Evolutionary conservation across 2,797 vertebrate species (phyloP).

Genomic region (Phrynocephalus guinanensis): DNA sequence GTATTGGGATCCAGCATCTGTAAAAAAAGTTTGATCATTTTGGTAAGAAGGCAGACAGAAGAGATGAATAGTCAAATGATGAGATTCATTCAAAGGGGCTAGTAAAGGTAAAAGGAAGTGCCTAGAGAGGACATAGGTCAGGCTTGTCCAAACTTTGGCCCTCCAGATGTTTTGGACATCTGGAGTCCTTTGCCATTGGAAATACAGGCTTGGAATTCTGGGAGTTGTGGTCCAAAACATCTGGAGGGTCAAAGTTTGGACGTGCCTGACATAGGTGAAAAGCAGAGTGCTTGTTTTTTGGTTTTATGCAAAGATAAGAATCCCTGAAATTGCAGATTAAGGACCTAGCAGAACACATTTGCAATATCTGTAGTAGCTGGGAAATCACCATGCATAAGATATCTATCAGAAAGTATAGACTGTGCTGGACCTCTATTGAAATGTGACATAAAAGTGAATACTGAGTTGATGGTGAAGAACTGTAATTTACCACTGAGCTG

Average conservation of each 20-base stretch:
- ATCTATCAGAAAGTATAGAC: not conserved
- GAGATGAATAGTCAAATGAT: no score
- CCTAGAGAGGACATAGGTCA: not conserved
- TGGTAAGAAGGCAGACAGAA: not conserved
- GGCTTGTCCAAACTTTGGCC: no score
- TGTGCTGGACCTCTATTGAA: no score
- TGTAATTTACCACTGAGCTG: no score
- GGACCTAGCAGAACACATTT: not conserved
- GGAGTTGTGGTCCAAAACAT: no score
- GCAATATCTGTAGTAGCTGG: not conserved
- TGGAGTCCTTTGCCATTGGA: no score
- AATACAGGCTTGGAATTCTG: no score
- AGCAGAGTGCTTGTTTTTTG: not conserved
- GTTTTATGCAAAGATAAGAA: not conserved
- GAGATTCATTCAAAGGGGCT: not conserved
- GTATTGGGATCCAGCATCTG: not conserved
- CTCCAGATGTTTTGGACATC: no score
- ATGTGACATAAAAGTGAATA: no score
- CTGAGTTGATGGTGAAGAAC: no score
- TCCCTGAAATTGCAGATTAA: not conserved
- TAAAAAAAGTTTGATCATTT: not conserved
- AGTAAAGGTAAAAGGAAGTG: not conserved
- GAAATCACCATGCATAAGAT: not conserved
- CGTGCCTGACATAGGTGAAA: not conserved
- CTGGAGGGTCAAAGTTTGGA: no score